Evolutionary conservation across 1,140 invertebrate species (phyloP).

Genomic region (Pomacea maculata): DNA sequence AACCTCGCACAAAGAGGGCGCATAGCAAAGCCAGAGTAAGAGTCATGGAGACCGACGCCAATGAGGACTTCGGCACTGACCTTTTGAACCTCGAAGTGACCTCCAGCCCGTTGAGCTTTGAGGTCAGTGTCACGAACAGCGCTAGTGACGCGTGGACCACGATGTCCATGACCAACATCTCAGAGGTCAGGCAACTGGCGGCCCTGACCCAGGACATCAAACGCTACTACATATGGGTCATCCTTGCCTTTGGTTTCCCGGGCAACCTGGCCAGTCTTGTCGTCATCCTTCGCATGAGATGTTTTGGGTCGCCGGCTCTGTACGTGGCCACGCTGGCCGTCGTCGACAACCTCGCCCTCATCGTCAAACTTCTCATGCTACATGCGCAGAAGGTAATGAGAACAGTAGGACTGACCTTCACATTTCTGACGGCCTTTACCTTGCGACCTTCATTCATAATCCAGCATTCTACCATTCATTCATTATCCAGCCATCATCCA

Average conservation of each 20-base stretch:
- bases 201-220: conserved; percentile 28
- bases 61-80: no score
- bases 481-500: background rate
- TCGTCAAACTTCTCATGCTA: conserved; percentile 42
- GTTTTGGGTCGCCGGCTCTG: conserved; percentile 42
- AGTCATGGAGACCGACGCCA: no score
- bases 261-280: conserved; percentile 50
- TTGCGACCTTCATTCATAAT: background rate
- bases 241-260: conserved; percentile 42
- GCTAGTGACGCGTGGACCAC: no score
- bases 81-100: no score
- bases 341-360: conserved; percentile 42
- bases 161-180: no score
- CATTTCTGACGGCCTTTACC: background rate
- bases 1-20: no score
- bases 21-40: no score
- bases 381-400: conserved; percentile 6
- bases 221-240: conserved; percentile 44
- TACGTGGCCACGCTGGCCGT: conserved; percentile 49
- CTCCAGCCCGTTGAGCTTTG: no score
- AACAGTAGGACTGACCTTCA: no score
- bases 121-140: no score
- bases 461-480: background rate
- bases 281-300: conserved; percentile 42
- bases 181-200: background rate